Evolutionary conservation across 1,140 invertebrate genomes (phyloP).

Genomic region (Zaprionus inermis): DNA sequence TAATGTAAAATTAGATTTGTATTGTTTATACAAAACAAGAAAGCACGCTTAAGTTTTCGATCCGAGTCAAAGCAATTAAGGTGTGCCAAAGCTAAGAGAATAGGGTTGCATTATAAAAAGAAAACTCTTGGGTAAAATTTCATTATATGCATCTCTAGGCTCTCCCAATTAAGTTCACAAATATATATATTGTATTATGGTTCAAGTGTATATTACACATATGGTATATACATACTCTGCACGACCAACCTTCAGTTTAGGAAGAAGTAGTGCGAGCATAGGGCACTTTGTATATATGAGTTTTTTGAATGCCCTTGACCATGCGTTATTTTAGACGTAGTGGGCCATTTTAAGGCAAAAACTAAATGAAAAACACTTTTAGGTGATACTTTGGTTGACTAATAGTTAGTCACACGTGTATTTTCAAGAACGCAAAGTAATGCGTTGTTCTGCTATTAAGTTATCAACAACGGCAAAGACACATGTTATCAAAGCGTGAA

Average conservation of each 20-base stretch:
- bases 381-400: neutral
- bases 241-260: neutral
- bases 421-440: constrained; percentile 69
- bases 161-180: too few relatives aligned
- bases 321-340: constrained; percentile 55
- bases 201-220: too few relatives aligned
- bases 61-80: neutral
- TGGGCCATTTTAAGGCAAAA: constrained; percentile 47
- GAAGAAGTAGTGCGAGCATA: neutral
- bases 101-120: too few relatives aligned
- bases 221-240: neutral
- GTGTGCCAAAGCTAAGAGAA: neutral
- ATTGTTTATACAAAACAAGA: neutral
- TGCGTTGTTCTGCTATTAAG: constrained; percentile 76
- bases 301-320: constrained; percentile 64
- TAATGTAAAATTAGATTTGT: neutral
- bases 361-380: constrained; percentile 16
- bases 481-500: constrained; percentile 35
- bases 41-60: neutral
- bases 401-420: constrained; percentile 22
- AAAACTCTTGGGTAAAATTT: too few relatives aligned
- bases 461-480: constrained; percentile 68
- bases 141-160: too few relatives aligned
- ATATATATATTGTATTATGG: too few relatives aligned
- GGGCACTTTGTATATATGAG: constrained; percentile 44